Percentiles rank a stretch among this genome's conserved stretches.
These are phyloP conservation scores for Lepidochitona cinerea DNA, from an alignment of 2,888 invertebrate species.

Conservation along the genomic window DNA sequence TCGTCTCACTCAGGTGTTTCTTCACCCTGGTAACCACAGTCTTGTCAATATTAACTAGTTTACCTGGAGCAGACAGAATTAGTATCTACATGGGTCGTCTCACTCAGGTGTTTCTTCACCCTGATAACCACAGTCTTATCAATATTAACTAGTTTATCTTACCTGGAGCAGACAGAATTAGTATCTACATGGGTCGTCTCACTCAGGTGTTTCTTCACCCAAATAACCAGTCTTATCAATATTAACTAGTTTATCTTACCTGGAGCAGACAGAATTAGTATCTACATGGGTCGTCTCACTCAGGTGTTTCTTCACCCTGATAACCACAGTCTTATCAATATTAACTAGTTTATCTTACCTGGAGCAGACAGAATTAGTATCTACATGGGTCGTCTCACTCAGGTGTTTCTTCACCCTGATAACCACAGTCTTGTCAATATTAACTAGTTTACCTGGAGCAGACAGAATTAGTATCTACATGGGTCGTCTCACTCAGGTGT, in stretches of 20 bases:
- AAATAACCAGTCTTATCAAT: slow-evolving; percentile 50
- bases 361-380: slow-evolving; percentile 16
- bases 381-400: slow-evolving; percentile 24
- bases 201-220: slow-evolving; percentile 57
- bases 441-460: slow-evolving; percentile 17
- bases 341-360: slow-evolving; percentile 13
- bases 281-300: slow-evolving; percentile 25
- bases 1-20: slow-evolving; percentile 48
- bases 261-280: slow-evolving; percentile 18
- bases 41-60: slow-evolving; percentile 30
- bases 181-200: slow-evolving; percentile 24
- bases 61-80: slow-evolving; percentile 23
- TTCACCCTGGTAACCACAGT: slow-evolving; percentile 58
- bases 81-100: slow-evolving; percentile 21
- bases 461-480: slow-evolving; percentile 13
- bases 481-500: slow-evolving; percentile 44
- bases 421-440: slow-evolving; percentile 50
- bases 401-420: slow-evolving; percentile 59
- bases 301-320: slow-evolving; percentile 59
- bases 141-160: not conserved
- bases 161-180: slow-evolving; percentile 23
- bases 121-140: slow-evolving; percentile 55
- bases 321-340: slow-evolving; percentile 50
- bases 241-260: slow-evolving; percentile 10
- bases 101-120: slow-evolving; percentile 56